phyloP scores from a whole-genome alignment of 2,888 invertebrate genomes.

The Neoscelio sp. region DNA sequence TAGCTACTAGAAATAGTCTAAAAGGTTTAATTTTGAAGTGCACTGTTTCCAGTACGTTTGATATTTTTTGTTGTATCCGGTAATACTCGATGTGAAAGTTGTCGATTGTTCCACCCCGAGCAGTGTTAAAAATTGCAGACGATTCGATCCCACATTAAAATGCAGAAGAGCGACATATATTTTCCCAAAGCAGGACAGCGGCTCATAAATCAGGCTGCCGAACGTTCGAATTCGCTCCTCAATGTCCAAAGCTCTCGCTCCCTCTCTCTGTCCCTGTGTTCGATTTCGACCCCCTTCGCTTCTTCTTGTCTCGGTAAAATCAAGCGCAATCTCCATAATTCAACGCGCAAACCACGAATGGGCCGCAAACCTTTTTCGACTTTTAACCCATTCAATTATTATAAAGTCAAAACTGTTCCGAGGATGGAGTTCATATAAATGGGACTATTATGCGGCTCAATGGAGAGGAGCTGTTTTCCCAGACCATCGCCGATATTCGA shows the following conservation, averaged over 20 bases:
- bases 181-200: constrained; percentile 51
- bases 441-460: constrained; percentile 81
- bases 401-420: constrained; percentile 81
- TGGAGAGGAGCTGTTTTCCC: constrained; percentile 41
- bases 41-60: not conserved
- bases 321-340: constrained; percentile 62
- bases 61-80: not conserved
- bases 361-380: constrained; percentile 51
- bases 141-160: constrained; percentile 52
- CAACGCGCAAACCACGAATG: constrained; percentile 46
- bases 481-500: constrained; percentile 45
- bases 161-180: constrained; percentile 59
- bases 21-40: too few relatives aligned
- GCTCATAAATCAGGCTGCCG: constrained; percentile 60
- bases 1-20: too few relatives aligned
- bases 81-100: not conserved
- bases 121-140: constrained; percentile 19
- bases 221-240: constrained; percentile 56
- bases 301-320: constrained; percentile 57
- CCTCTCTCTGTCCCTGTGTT: constrained; percentile 29
- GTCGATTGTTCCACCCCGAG: constrained; percentile 4
- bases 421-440: constrained; percentile 81
- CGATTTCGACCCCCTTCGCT: constrained; percentile 27
- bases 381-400: constrained; percentile 76
- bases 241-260: constrained; percentile 58